Conservation (phyloP, 2,888 invertebrate species). For the Eupithecia inturbata region DNA sequence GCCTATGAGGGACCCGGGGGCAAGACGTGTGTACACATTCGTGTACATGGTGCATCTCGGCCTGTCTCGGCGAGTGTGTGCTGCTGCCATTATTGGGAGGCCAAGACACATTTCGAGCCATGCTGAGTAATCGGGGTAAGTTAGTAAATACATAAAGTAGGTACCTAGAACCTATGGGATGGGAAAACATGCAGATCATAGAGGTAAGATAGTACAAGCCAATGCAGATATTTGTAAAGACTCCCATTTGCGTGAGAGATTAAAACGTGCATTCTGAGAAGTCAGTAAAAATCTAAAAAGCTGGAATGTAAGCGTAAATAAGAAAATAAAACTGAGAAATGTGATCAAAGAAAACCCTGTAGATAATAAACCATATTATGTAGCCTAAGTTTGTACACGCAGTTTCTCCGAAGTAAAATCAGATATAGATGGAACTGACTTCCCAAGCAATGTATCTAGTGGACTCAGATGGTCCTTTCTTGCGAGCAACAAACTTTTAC, state of each 20-base stretch:
- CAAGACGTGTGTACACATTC: no score
- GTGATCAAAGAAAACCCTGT: neutral
- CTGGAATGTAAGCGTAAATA: neutral
- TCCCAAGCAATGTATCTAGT: slow-evolving; percentile 27
- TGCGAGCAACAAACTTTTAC: slow-evolving; percentile 17
- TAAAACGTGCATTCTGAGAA: neutral
- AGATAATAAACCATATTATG: neutral
- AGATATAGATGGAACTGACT: slow-evolving; percentile 21
- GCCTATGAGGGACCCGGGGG: no score
- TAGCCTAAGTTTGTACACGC: neutral
- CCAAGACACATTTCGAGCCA: no score
- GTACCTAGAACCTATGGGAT: no score
- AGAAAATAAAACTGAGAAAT: neutral
- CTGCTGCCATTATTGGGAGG: no score
- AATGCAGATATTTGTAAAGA: no score
- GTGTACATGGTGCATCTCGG: no score
- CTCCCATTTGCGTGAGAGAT: neutral
- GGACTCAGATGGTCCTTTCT: slow-evolving; percentile 27
- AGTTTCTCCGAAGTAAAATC: slow-evolving; percentile 23
- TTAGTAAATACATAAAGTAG: no score
- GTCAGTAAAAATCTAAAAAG: neutral
- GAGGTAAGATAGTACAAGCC: no score
- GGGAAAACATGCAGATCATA: no score
- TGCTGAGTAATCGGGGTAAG: no score
- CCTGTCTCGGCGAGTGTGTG: no score